phyloP scores from a whole-genome alignment of 2,888 invertebrate species.

The Drosophila basisetae region DNA sequence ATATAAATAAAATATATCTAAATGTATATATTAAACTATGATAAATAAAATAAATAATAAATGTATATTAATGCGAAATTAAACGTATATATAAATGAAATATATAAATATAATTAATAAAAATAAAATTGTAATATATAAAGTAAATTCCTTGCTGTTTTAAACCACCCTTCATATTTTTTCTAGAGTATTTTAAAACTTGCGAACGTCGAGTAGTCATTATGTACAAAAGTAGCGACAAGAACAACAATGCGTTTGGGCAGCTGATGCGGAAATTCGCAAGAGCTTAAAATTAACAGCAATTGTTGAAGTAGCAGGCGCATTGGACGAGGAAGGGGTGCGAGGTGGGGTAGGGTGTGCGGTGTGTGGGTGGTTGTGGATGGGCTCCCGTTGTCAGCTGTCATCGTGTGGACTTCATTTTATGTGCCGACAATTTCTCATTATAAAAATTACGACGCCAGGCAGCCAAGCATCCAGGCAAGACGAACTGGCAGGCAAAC shows the following conservation, averaged over 20 bases:
- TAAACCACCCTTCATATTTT: not conserved
- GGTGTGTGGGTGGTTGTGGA: not conserved
- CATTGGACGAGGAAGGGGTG: not conserved
- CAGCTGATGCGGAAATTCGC: conserved; percentile 71
- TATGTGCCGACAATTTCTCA: conserved; percentile 80
- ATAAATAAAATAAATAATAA: not conserved
- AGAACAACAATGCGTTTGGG: conserved; percentile 41
- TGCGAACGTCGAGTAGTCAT: conserved; percentile 53
- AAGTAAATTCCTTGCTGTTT: not conserved
- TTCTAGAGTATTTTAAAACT: conserved; percentile 14
- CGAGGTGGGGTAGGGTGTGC: not conserved
- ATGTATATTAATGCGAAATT: not conserved
- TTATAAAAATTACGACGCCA: conserved; percentile 76
- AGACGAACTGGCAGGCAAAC: conserved; percentile 4
- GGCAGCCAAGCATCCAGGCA: conserved; percentile 22
- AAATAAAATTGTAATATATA: not conserved
- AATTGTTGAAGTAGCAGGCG: conserved; percentile 26
- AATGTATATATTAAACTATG: not conserved
- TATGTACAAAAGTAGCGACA: conserved; percentile 41
- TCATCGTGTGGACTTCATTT: conserved; percentile 74
- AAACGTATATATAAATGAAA: not conserved
- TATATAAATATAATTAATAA: not conserved
- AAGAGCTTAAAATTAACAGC: conserved; percentile 75
- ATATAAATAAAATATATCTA: not conserved
- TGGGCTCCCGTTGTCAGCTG: conserved; percentile 62